Conservation (phyloP, 2,113 vertebrate species). For the Callipepla squamata region DNA sequence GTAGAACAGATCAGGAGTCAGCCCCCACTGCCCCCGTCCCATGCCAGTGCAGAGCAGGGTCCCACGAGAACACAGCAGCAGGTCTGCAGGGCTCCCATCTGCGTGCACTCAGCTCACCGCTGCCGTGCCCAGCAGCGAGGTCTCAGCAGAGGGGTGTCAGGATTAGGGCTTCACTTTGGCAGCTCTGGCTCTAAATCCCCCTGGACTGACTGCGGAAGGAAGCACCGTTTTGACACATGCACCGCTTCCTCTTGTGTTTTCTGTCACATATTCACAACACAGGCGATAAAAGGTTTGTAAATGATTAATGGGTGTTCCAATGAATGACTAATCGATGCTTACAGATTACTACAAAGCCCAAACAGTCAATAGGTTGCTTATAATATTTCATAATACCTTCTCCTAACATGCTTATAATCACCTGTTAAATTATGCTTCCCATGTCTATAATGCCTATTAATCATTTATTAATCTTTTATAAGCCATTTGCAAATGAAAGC, state of each 20-base stretch:
- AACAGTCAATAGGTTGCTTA: constrained; percentile 53
- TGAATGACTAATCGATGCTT: constrained; percentile 41
- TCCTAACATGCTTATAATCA: constrained; percentile 38
- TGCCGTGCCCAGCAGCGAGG: accelerated
- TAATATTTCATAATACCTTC: constrained; percentile 51
- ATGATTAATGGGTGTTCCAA: constrained; percentile 1
- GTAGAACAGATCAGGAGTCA: not conserved
- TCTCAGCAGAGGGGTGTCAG: not conserved
- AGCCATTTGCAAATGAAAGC: constrained; percentile 54
- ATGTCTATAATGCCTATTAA: constrained; percentile 48
- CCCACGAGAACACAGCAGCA: not conserved
- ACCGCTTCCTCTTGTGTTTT: not conserved
- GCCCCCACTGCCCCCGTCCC: not conserved
- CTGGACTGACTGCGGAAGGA: not conserved
- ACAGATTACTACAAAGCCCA: constrained; percentile 36
- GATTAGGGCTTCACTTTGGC: not conserved
- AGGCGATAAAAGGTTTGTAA: not conserved
- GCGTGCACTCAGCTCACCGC: no score
- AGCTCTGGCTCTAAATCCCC: not conserved
- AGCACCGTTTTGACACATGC: accelerated
- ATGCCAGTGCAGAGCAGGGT: not conserved
- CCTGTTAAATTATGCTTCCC: constrained; percentile 36
- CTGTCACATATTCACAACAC: not conserved
- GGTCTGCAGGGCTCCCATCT: not conserved
- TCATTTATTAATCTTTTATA: constrained; percentile 67